These are phyloP conservation scores for Opisthocomus hoazin DNA, from an alignment of 2,113 vertebrate species.

Conservation along the genomic window DNA sequence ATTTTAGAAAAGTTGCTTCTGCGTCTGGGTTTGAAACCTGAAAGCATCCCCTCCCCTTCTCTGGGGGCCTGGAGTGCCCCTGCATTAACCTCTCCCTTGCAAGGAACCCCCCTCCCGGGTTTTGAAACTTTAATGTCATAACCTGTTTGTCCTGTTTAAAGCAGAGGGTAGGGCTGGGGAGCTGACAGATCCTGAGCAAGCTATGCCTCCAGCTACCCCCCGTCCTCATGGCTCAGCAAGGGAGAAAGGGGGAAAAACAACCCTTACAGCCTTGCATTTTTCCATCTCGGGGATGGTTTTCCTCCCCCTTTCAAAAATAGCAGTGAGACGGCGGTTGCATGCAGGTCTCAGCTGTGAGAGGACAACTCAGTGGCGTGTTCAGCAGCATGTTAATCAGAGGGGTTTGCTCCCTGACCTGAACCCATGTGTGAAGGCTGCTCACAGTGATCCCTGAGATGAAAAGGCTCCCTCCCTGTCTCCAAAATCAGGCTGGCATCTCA, in stretches of 20 bases:
- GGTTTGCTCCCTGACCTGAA: not conserved
- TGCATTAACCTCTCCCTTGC: slow-evolving; percentile 16
- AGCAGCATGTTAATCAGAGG: not conserved
- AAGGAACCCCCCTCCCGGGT: not conserved
- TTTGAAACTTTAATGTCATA: slow-evolving; percentile 51
- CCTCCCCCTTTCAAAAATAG: not conserved
- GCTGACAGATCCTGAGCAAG: slow-evolving; percentile 30
- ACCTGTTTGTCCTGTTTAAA: slow-evolving; percentile 66
- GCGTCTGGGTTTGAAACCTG: not conserved
- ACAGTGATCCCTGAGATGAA: not conserved
- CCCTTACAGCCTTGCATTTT: not conserved
- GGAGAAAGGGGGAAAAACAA: not conserved
- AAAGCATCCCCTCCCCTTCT: slow-evolving; percentile 17
- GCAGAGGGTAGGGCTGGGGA: slow-evolving; percentile 23
- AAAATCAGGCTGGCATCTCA: not conserved
- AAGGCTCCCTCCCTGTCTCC: not conserved
- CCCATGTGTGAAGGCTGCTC: not conserved
- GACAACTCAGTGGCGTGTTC: not conserved
- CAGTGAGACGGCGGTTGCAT: not conserved
- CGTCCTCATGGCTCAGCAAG: not conserved
- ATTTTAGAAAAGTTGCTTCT: not conserved
- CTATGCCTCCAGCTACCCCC: not conserved
- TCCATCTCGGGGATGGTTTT: not conserved
- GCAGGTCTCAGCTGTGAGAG: not conserved
- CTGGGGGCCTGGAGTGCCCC: slow-evolving; percentile 4